Evolutionary conservation across 1,140 invertebrate genomes (phyloP), one percentile per base, ranked within the genome.

Genomic region (Leptinotarsa defecta): DNA sequence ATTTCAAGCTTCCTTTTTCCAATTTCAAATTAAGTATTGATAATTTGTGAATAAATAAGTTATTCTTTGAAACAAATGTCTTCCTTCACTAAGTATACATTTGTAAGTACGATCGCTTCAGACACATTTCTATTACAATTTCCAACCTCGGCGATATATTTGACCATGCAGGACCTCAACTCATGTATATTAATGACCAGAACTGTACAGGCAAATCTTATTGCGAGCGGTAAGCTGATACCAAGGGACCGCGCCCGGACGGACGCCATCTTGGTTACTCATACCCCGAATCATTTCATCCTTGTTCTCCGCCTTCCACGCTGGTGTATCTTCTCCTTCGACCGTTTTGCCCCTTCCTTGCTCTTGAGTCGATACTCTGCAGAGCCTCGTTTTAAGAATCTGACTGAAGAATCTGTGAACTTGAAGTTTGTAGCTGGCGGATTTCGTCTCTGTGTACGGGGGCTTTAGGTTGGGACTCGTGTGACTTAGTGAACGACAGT

Each of bases 101-200:
- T 11, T 11, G 8, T 57, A 57, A n/a, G 13, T 65, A 3, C 64
- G 13, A 65, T 24, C 63, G 4, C 63, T 65, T 4, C 63, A 22
- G 63, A n/a, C 63, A 27, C 63, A 20, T 65, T 24, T 15, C 2
- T 65, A 22, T 15, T 3, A 19, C 27, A 5, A 6, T 57, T 19
- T 19, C 17, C 17, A 57, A 57, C 17, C 52, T 57, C 52, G n/a
- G 52, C 52, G 17, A 57, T 65, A 65, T 65, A 22, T 15, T 65
- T 65, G 24, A 15, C 63, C 24, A 65, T 27, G 24, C 63, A 65
- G 52, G 52, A 52, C 52, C 52, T 74, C 74, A 78, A 77, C 83
- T 85, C 83, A 84, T 84, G 84, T 84, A 82, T 83, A 84, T 85
- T 85, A 84, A 84, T 74, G 82, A 81, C 82, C 82, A 81, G 81